phyloP scores from a whole-genome alignment of 2,888 invertebrate genomes.

The Chelonus formosanus region DNA sequence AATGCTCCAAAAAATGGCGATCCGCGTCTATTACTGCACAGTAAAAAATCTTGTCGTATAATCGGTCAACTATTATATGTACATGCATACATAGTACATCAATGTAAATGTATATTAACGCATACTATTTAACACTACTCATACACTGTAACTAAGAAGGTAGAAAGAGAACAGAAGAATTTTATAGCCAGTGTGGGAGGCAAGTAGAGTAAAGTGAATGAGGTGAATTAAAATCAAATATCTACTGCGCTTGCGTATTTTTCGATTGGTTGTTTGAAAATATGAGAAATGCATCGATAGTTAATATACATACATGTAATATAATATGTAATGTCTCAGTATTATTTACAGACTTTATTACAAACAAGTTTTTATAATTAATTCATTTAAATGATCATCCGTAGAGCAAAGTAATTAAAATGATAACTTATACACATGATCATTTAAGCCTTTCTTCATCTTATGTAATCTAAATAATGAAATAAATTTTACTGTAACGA shows the following conservation, averaged over 20 bases:
- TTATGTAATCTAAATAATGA: too few species aligned
- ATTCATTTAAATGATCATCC: too few species aligned
- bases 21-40: constrained; percentile 9
- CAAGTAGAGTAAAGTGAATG: constrained; percentile 1
- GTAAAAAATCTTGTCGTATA: constrained; percentile 6
- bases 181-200: constrained; percentile 11
- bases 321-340: background rate
- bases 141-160: background rate
- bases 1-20: constrained; percentile 31
- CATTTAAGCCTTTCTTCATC: too few species aligned
- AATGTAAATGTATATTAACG: background rate
- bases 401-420: too few species aligned
- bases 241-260: constrained; percentile 17
- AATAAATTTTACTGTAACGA: too few species aligned
- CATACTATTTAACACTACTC: background rate
- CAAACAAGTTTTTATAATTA: too few species aligned
- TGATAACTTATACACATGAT: too few species aligned
- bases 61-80: constrained; percentile 13
- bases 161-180: background rate
- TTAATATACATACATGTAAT: too few species aligned
- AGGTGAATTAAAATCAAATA: constrained; percentile 21
- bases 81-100: background rate
- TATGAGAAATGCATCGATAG: background rate
- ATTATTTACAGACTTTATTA: too few species aligned
- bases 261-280: constrained; percentile 8